Evolutionary conservation across 2,797 vertebrate genomes (phyloP).

Genomic region (Sebastes iracundus): DNA sequence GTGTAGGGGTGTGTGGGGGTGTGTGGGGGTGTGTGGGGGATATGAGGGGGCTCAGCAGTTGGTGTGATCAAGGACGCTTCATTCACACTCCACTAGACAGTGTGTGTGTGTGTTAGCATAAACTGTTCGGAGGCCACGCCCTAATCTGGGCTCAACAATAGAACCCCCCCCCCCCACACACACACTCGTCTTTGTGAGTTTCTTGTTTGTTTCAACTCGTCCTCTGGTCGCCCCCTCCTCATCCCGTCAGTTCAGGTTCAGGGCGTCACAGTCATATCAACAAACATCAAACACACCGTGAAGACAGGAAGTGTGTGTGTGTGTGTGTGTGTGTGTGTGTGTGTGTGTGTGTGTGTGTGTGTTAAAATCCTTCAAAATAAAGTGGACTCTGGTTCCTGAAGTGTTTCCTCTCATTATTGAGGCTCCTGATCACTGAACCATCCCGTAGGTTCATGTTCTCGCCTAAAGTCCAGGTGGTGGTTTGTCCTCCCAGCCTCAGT

Average conservation of each 20-base stretch:
- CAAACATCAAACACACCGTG: neutral
- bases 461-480: no score
- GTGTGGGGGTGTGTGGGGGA: neutral
- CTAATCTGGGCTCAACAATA: slow-evolving; percentile 65
- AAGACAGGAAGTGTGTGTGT: no score
- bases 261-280: neutral
- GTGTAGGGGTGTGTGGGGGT: neutral
- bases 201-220: slow-evolving; percentile 9
- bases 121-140: slow-evolving; percentile 54
- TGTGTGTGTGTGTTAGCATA: neutral
- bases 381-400: neutral
- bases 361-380: neutral
- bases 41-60: slow-evolving; percentile 34
- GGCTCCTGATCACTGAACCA: no score
- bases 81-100: slow-evolving; percentile 44
- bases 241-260: neutral
- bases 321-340: neutral
- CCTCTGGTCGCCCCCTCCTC: neutral
- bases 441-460: no score
- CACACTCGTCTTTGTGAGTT: slow-evolving; percentile 17
- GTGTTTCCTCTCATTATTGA: neutral
- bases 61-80: slow-evolving; percentile 67
- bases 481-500: no score
- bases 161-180: neutral
- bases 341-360: neutral